These are phyloP conservation scores for Penaeus vannamei DNA, from an alignment of 1,140 invertebrate species.

Conservation along the genomic window DNA sequence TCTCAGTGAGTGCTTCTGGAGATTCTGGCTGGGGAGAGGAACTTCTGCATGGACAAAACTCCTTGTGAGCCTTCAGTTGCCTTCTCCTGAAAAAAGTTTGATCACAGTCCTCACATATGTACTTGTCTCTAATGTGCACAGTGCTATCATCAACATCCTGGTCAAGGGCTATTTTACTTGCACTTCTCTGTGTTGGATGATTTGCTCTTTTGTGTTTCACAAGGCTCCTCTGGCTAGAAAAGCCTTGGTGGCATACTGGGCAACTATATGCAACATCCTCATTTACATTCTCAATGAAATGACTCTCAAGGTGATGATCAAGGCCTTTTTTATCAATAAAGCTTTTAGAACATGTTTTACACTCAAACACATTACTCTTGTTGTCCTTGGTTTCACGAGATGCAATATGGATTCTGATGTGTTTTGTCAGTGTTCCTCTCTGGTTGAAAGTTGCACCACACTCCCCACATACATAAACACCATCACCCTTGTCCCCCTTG, in stretches of 20 bases:
- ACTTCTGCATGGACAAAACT: slow-evolving; percentile 45
- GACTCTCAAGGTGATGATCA: not conserved
- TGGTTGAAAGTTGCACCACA: slow-evolving; percentile 59
- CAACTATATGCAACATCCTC: slow-evolving; percentile 24
- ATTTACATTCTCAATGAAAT: not conserved
- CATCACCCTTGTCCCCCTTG: slow-evolving; percentile 77
- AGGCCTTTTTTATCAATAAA: not conserved
- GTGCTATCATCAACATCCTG: slow-evolving; percentile 54
- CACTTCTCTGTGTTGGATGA: slow-evolving; percentile 29
- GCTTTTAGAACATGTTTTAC: not conserved
- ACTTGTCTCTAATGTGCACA: slow-evolving; percentile 55
- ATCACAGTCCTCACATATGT: slow-evolving; percentile 61
- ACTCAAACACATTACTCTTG: not conserved
- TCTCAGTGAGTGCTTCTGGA: not conserved
- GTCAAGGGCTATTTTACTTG: slow-evolving; percentile 14
- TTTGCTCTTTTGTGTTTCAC: slow-evolving; percentile 31
- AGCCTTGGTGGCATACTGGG: slow-evolving; percentile 18
- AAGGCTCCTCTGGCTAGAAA: slow-evolving; percentile 37
- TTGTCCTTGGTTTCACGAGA: not conserved
- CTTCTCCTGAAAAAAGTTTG: slow-evolving; percentile 55
- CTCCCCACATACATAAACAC: slow-evolving; percentile 69
- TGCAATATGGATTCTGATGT: slow-evolving; percentile 44
- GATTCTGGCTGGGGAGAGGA: slow-evolving; percentile 1
- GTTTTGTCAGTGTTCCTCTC: slow-evolving; percentile 57
- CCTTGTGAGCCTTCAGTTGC: slow-evolving; percentile 56